Evolutionary conservation across 1,140 invertebrate species (phyloP).

Genomic region (Habropoda laboriosa): DNA sequence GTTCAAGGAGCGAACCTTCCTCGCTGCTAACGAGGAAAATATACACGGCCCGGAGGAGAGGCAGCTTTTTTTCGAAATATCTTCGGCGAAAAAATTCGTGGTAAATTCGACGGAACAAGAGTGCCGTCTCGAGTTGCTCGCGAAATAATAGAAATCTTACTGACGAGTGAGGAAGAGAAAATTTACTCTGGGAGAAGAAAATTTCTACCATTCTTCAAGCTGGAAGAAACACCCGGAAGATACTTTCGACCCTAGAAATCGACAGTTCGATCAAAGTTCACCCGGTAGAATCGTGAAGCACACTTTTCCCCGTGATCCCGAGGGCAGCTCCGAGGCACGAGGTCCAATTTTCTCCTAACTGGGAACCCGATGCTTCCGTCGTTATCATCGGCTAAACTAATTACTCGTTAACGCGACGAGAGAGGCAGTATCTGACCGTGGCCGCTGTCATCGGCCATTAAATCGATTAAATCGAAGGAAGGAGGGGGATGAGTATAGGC

Average conservation of each 20-base stretch:
- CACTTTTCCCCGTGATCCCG: background rate
- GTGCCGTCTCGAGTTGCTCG: no score
- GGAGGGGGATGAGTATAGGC: background rate
- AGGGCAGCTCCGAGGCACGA: background rate
- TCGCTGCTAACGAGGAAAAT: background rate
- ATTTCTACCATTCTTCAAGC: no score
- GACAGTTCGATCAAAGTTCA: no score
- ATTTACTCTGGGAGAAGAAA: no score
- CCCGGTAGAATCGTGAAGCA: slow-evolving; percentile 2
- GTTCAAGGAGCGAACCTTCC: background rate
- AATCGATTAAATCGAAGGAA: slow-evolving; percentile 41
- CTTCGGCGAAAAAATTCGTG: background rate
- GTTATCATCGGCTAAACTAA: slow-evolving; percentile 30
- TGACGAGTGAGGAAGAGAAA: no score
- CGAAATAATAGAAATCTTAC: no score
- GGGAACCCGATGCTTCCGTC: background rate
- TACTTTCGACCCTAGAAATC: no score
- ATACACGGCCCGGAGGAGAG: background rate
- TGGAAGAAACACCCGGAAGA: no score
- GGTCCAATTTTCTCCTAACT: slow-evolving; percentile 14
- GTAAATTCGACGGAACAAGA: background rate
- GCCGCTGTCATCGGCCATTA: slow-evolving; percentile 26
- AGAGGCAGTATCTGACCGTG: background rate
- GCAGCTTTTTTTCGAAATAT: background rate
- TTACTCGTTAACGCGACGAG: slow-evolving; percentile 30